Evolutionary conservation across 2,113 vertebrate genomes (phyloP).

Genomic region (Archocentrus centrarchus): DNA sequence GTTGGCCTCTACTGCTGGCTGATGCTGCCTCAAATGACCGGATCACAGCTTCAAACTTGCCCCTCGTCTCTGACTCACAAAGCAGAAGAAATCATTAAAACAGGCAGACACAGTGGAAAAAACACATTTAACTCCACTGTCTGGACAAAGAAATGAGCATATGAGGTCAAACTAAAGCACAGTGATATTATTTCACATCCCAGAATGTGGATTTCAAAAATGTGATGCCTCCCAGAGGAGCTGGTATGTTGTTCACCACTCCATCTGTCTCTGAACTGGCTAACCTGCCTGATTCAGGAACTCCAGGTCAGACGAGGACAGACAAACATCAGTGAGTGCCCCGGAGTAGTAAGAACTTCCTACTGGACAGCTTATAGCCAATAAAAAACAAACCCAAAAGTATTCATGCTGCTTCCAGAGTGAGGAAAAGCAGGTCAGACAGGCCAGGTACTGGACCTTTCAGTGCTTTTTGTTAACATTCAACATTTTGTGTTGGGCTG

Average conservation of each 20-base stretch:
- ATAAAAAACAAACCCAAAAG: constrained; percentile 30
- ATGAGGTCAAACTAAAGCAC: constrained; percentile 51
- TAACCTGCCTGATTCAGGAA: constrained; percentile 44
- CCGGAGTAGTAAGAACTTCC: constrained; percentile 24
- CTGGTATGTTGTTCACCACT: constrained; percentile 24
- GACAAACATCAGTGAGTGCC: constrained; percentile 30
- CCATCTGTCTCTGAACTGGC: constrained; percentile 16
- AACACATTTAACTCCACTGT: constrained; percentile 33
- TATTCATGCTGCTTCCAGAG: not conserved
- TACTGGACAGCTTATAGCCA: constrained; percentile 17
- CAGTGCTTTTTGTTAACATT: constrained; percentile 33
- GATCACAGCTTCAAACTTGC: constrained; percentile 15
- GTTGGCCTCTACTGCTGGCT: not conserved
- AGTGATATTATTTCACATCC: constrained; percentile 6
- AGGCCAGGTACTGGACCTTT: constrained; percentile 13
- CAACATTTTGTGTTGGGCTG: constrained; percentile 30
- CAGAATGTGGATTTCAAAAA: constrained; percentile 24
- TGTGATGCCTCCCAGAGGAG: constrained; percentile 9
- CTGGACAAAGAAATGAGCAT: constrained; percentile 36
- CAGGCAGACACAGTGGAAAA: constrained; percentile 51
- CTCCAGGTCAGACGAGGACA: constrained; percentile 61
- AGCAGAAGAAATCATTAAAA: constrained; percentile 41
- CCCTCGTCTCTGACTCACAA: constrained; percentile 46
- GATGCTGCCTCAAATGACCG: constrained; percentile 19
- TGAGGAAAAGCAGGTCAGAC: constrained; percentile 22